A percentile compares a stretch with the other conserved stretches of the same genome.
These are phyloP conservation scores for Catamblyrhynchus diadema DNA, from an alignment of 2,797 vertebrate species.

Conservation along the genomic window DNA sequence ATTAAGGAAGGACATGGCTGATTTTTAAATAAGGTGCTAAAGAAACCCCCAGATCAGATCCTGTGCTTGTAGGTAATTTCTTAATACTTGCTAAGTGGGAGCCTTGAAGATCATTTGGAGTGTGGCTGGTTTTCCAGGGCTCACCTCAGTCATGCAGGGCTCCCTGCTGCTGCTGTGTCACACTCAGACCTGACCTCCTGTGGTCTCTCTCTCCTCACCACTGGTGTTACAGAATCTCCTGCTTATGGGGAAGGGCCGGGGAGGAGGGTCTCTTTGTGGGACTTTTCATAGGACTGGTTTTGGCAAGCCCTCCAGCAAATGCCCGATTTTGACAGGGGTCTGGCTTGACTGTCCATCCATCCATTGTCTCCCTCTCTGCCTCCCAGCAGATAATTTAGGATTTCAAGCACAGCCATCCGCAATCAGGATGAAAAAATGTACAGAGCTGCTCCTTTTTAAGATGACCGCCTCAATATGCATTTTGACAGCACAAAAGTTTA, in stretches of 20 bases:
- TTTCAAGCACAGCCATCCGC: background rate
- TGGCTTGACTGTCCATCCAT: background rate
- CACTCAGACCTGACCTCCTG: background rate
- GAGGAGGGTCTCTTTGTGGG: background rate
- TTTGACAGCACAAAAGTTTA: background rate
- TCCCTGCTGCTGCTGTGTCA: background rate
- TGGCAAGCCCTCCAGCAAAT: background rate
- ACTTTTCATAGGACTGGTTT: background rate
- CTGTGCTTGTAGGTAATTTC: background rate
- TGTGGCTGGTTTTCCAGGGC: background rate
- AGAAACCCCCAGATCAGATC: background rate
- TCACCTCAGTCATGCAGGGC: background rate
- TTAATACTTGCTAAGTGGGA: background rate
- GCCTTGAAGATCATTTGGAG: background rate
- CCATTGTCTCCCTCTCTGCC: accelerated
- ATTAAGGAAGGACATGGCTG: background rate
- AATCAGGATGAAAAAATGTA: background rate
- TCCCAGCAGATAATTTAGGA: background rate
- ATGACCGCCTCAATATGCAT: background rate
- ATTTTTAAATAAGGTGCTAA: conserved; percentile 14
- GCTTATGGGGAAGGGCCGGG: background rate
- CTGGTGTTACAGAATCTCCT: background rate
- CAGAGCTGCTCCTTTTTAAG: background rate
- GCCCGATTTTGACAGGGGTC: background rate
- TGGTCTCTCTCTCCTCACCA: background rate